Percentiles rank a stretch among this genome's conserved stretches.
Conservation (phyloP, 2,888 invertebrate genomes). For the Syritta pipiens region DNA sequence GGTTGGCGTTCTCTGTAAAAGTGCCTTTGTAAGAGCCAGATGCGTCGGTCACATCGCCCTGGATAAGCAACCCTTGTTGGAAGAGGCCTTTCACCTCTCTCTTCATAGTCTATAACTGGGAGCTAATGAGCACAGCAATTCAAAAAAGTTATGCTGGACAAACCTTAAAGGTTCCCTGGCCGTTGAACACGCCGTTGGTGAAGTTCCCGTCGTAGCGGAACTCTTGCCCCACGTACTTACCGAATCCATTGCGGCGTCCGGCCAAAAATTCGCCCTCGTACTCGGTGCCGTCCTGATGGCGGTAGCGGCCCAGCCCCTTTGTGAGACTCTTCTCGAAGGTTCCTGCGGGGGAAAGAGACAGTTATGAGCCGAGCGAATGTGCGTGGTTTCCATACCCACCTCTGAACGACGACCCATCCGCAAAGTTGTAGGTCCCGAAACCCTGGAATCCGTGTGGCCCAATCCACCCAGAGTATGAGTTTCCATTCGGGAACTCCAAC, state of each 20-base stretch:
- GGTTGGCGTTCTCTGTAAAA: background rate
- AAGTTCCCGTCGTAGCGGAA: constrained; percentile 38
- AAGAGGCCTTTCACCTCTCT: constrained; percentile 24
- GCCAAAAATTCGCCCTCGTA: constrained; percentile 45
- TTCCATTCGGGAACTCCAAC: too few relatives aligned
- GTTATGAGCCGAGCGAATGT: too few relatives aligned
- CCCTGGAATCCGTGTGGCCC: too few relatives aligned
- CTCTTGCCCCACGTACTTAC: constrained; percentile 8
- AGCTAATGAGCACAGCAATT: background rate
- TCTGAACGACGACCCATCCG: too few relatives aligned
- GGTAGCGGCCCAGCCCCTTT: constrained; percentile 1
- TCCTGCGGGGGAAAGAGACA: too few relatives aligned
- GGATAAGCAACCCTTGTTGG: background rate
- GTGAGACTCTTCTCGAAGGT: constrained; percentile 24
- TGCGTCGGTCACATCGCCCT: constrained; percentile 7
- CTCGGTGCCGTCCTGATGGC: background rate
- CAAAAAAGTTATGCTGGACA: background rate
- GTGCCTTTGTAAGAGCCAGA: constrained; percentile 23
- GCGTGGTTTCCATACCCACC: too few relatives aligned
- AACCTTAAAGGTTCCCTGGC: constrained; percentile 44
- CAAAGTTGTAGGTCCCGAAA: too few relatives aligned
- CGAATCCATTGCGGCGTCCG: constrained; percentile 30
- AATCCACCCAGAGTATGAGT: too few relatives aligned
- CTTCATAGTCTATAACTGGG: constrained; percentile 6
- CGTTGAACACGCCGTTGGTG: constrained; percentile 31